Evolutionary conservation across 2,113 vertebrate genomes (phyloP), one percentile per base, ranked within the genome.

Genomic region (Mus spicilegus): DNA sequence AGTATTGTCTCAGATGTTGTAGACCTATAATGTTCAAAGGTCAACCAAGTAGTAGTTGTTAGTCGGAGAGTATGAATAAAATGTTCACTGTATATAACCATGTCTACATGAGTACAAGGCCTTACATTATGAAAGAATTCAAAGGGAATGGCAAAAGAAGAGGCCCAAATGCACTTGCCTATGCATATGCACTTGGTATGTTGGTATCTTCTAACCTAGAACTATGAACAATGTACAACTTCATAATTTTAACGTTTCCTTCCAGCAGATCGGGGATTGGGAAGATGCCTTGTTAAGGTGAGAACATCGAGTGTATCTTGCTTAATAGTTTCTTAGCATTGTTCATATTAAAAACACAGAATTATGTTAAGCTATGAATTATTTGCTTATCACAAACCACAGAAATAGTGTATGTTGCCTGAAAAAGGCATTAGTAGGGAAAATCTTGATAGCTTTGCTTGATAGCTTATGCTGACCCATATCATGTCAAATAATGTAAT

Each of bases 271-370:
- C 26, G 51, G 1, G n/a, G 19, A 85, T 67, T 65, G 72, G 24
- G 42, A 93, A 95, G 11, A 13, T 69, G 33, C 7, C 19, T 69
- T 85, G 22, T 89, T 9, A 85, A 70, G 5, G 36, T 75, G 33
- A 20, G 5, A 77, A 26, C n/a, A 87, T 26, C 67, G 49, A 89
- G 14, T 19, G 30, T 8, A 86, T 91, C 76, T 94, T 91, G 67
- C 33, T 65, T 91, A 76, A 54, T 0, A 6, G 12, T 86, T 90
- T 96, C 22, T 82, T 92, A 85, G 39, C 13, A 42, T 56, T 46
- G 42, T 91, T 78, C 91, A 69, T 65, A 54, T 67, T 88, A 75
- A 85, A 94, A n/a, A 76, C 46, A 70, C n/a, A 65, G 33, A 89
- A 93, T 73, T 87, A 82, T 88, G 26, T 7, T 49, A 4, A 33